Conservation (phyloP, 92 coral and sea anemone species). For the Galaxea fascicularis region DNA sequence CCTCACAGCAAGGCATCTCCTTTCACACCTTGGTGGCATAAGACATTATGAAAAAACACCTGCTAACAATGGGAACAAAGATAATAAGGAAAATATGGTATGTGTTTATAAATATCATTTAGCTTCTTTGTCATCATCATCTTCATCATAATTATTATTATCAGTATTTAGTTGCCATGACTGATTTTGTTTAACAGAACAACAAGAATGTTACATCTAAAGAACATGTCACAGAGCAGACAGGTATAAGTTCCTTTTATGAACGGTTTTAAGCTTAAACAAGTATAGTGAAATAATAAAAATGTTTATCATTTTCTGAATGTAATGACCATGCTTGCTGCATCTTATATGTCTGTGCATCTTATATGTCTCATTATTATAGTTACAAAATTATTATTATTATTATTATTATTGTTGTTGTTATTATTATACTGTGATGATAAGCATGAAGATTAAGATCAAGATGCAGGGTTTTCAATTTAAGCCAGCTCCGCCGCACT, state of each 20-base stretch:
- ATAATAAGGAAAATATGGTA: conserved; percentile 31
- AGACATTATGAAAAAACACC: conserved; percentile 71
- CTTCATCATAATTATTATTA: not conserved
- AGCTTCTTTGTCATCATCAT: not conserved
- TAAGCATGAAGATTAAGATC: no score
- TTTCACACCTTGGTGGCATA: conserved; percentile 94
- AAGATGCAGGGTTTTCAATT: no score
- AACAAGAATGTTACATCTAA: not conserved
- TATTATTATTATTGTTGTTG: no score
- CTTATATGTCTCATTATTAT: no score
- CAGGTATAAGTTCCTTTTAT: conserved; percentile 4
- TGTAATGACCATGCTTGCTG: no score
- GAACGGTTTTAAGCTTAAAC: no score
- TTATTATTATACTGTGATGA: no score
- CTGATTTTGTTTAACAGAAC: not conserved
- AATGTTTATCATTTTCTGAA: no score
- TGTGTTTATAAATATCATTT: not conserved
- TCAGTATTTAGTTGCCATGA: not conserved
- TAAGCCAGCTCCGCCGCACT: no score
- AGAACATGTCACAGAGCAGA: not conserved
- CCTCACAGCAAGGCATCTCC: conserved; percentile 89
- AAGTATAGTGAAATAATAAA: no score
- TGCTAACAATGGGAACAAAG: conserved; percentile 25
- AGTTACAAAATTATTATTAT: no score
- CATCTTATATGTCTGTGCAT: no score